Base-by-base conservation (phyloP, 2,888 invertebrate species). In the Tetranychus piercei region DNA sequence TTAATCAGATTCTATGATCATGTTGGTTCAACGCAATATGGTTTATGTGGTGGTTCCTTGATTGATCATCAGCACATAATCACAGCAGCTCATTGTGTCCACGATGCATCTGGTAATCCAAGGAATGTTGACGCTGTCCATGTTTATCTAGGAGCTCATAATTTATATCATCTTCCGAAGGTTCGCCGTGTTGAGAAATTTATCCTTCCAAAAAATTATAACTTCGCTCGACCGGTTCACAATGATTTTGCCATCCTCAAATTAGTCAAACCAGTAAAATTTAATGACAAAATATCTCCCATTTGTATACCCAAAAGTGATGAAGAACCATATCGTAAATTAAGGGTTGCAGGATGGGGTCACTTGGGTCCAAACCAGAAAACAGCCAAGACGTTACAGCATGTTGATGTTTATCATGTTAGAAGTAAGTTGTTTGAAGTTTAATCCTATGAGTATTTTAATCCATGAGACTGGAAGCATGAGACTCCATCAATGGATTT, bases 31-130 rank as follows among this genome's bases (percentile, higher is more conserved):
- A 69, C 69, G 5, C 69, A 69, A 69, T 69, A 23, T 22, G 69
- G 69, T 69, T 23, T 69, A 22, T 69, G 69, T 20, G 69, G 69
- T 23, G 69, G 69, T 11, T 69, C 69, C 22, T 20, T 69, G 69
- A 69, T 69, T 23, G 69, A 69, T 22, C 69, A 69, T 69, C 69
- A 69, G 34, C 69, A 69, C 34, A 69, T 69, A 20, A 22, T 69
- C n/a, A 69, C 69, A 18, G 69, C 69, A 69, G 69, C 69, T 6
- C 69, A 69, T 69, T 69, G 69, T 69, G 69, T 69, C 69, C 69
- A 69, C 8, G 69, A 69, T 22, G 69, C 69, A 11, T 23, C 22
- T 5, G 69, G 69, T 20, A 69, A 69, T 22, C 20, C 69, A 20
- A 18, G 69, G 20, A 23, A 69, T 9, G 69, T 69, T 22, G 69